These are phyloP conservation scores for Neelides folsomi DNA, from an alignment of 2,888 invertebrate genomes.

Conservation along the genomic window DNA sequence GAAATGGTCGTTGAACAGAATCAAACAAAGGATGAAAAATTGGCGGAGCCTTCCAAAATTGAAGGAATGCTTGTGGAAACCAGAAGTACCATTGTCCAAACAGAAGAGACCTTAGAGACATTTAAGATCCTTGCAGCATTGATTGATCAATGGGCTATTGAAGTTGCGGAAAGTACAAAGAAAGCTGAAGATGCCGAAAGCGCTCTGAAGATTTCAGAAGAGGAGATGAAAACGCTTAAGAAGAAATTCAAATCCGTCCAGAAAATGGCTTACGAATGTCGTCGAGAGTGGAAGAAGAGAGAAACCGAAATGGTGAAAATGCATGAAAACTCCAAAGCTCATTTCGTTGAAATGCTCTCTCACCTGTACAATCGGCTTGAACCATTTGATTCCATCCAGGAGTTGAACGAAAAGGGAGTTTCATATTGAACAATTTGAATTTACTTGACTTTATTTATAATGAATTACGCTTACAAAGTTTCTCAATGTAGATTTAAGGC, in stretches of 20 bases:
- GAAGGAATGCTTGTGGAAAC: background rate
- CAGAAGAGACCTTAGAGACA: slow-evolving; percentile 27
- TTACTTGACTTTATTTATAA: too few relatives aligned
- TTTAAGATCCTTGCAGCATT: slow-evolving; percentile 17
- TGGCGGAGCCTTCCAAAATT: background rate
- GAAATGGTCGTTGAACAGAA: too few relatives aligned
- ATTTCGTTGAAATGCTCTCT: slow-evolving; percentile 5
- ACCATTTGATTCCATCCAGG: too few relatives aligned
- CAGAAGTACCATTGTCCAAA: slow-evolving; percentile 18
- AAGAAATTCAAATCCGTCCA: slow-evolving; percentile 19
- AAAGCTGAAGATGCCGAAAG: slow-evolving; percentile 19
- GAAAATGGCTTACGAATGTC: slow-evolving; percentile 14
- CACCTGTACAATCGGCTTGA: too few relatives aligned
- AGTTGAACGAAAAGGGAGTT: too few relatives aligned
- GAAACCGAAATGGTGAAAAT: slow-evolving; percentile 13
- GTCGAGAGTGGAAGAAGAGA: slow-evolving; percentile 20
- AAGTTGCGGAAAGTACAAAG: slow-evolving; percentile 11
- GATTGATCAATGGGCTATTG: slow-evolving; percentile 14
- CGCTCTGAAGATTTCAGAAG: slow-evolving; percentile 11
- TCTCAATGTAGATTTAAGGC: too few relatives aligned
- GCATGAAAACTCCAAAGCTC: slow-evolving; percentile 11
- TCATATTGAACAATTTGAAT: too few relatives aligned
- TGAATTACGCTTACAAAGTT: too few relatives aligned
- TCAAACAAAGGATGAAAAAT: too few relatives aligned
- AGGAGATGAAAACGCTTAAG: slow-evolving; percentile 17